phyloP scores from a whole-genome alignment of 2,888 invertebrate genomes.

The Leucophenga montana region DNA sequence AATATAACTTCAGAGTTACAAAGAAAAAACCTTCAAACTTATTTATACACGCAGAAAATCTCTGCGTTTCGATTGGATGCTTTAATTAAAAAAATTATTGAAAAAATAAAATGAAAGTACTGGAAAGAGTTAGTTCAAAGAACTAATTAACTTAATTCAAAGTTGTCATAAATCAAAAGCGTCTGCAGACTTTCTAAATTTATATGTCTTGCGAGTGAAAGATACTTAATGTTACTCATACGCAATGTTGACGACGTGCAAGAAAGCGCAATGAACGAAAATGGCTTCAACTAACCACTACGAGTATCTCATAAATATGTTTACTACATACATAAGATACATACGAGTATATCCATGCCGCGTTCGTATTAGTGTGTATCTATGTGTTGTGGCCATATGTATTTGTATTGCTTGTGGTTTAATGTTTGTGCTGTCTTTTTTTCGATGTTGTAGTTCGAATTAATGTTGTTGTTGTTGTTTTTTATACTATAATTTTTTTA shows the following conservation, averaged over 20 bases:
- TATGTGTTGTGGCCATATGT: not conserved
- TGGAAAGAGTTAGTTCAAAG: no score
- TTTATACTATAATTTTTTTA: conserved; percentile 28
- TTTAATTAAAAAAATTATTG: no score
- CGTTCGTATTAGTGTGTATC: not conserved
- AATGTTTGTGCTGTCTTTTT: not conserved
- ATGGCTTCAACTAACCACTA: no score
- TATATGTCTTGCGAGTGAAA: not conserved
- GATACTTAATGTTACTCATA: conserved; percentile 9
- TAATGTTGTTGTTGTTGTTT: conserved; percentile 32
- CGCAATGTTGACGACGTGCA: not conserved
- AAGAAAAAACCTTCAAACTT: no score
- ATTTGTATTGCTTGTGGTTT: conserved; percentile 12
- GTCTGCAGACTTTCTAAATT: not conserved
- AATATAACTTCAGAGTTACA: no score
- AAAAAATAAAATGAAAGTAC: no score
- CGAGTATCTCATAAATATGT: not conserved
- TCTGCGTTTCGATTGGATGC: no score
- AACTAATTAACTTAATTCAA: not conserved
- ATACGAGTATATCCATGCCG: not conserved
- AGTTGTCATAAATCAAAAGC: conserved; percentile 7
- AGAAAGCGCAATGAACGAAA: conserved; percentile 8
- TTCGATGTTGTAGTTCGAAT: conserved; percentile 19
- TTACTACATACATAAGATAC: not conserved
- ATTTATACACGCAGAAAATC: no score